phyloP scores from a whole-genome alignment of 2,113 vertebrate genomes.

The Chloebia gouldiae region DNA sequence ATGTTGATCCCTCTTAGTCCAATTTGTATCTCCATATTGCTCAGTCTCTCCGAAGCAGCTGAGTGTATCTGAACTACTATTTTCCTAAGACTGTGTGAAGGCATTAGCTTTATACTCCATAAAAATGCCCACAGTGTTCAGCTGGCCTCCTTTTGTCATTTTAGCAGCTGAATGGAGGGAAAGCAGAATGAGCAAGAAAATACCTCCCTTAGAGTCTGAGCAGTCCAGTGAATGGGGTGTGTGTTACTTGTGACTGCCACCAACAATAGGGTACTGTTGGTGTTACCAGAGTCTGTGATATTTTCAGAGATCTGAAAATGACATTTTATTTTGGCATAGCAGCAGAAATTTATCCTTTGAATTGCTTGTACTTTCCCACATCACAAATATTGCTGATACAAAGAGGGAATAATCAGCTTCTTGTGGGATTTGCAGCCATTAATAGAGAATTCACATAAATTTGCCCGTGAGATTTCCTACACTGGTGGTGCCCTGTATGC shows the following conservation, averaged over 20 bases:
- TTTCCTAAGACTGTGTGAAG: background rate
- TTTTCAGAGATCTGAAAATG: slow-evolving; percentile 1
- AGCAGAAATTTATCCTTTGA: background rate
- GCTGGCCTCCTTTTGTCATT: slow-evolving; percentile 19
- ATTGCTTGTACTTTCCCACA: background rate
- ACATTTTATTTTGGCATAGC: slow-evolving; percentile 9
- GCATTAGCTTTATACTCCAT: background rate
- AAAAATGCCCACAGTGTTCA: background rate
- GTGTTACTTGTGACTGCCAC: background rate
- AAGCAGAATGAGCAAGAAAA: background rate
- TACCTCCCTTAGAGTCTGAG: accelerated
- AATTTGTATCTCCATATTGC: background rate
- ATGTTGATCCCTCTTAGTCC: background rate
- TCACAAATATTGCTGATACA: background rate
- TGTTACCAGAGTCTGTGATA: background rate
- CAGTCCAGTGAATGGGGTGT: background rate
- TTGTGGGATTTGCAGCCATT: background rate
- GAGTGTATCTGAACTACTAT: background rate
- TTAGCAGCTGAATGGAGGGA: slow-evolving; percentile 1
- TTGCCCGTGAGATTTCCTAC: background rate
- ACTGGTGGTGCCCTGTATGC: background rate
- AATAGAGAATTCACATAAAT: background rate
- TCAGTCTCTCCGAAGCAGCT: background rate
- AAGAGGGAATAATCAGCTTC: background rate
- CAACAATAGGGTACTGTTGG: slow-evolving; percentile 32